A percentile compares a stretch with the other conserved stretches of the same genome.
These are phyloP conservation scores for Medauroidea extradentata DNA, from an alignment of 1,140 invertebrate genomes.

Conservation along the genomic window DNA sequence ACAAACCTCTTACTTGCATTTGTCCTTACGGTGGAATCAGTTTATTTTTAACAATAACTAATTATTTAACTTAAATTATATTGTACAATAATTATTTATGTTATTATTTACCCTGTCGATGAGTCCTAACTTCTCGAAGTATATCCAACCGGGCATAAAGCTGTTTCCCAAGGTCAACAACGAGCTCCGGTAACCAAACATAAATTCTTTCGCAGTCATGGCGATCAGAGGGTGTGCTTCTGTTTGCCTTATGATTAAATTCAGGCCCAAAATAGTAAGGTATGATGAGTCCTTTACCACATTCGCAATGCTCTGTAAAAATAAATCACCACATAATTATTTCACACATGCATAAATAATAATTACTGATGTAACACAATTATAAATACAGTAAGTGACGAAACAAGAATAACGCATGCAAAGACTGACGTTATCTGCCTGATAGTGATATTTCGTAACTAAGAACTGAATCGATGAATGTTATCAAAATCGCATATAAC, in stretches of 20 bases:
- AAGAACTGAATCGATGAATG: no score
- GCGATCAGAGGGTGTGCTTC: constrained; percentile 60
- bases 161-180: constrained; percentile 71
- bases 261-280: constrained; percentile 60
- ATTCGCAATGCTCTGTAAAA: constrained; percentile 71
- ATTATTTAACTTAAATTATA: no score
- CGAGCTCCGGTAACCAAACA: constrained; percentile 72
- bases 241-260: constrained; percentile 61
- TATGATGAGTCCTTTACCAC: constrained; percentile 59
- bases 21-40: no score
- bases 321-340: no score
- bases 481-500: no score
- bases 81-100: no score
- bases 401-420: constrained; percentile 2
- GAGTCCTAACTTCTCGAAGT: constrained; percentile 73
- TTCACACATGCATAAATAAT: neutral
- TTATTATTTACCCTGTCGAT: constrained; percentile 77
- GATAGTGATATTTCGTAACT: no score
- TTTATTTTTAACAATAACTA: no score
- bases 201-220: constrained; percentile 78
- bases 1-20: no score
- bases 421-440: no score
- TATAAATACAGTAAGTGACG: neutral
- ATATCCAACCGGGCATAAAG: constrained; percentile 72
- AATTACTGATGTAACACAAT: neutral